Conservation (phyloP, 2,113 vertebrate species). For the Pionites leucogaster region DNA sequence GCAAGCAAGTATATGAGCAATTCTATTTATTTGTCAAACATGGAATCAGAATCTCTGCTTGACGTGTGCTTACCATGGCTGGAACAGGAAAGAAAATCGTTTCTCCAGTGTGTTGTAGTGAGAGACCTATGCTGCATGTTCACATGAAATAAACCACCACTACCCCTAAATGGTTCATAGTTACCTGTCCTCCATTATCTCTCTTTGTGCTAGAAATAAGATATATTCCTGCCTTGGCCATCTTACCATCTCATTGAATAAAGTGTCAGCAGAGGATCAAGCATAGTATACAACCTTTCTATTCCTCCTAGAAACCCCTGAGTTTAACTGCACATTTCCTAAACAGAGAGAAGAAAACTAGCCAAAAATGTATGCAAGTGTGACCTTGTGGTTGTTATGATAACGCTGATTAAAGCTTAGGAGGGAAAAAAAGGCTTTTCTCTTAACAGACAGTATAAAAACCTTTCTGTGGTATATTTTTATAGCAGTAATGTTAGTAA, state of each 20-base stretch:
- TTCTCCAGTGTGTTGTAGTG: neutral
- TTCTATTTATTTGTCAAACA: neutral
- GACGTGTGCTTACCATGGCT: neutral
- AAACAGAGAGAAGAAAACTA: neutral
- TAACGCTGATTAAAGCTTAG: neutral
- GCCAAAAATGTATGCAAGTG: neutral
- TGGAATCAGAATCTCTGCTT: neutral
- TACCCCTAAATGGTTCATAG: neutral
- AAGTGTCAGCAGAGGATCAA: neutral
- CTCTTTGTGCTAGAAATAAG: neutral
- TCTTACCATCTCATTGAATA: neutral
- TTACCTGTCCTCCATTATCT: neutral
- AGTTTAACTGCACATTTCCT: neutral
- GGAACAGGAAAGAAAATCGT: neutral
- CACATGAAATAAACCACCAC: neutral
- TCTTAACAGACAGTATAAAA: neutral
- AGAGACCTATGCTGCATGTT: neutral
- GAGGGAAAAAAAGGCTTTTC: neutral
- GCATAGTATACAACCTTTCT: rapidly evolving
- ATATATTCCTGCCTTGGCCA: neutral
- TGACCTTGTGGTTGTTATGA: neutral
- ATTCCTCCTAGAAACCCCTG: neutral
- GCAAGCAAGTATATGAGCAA: neutral
- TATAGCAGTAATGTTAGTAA: neutral
- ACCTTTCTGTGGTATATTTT: neutral